Evolutionary conservation across 2,797 vertebrate genomes (phyloP).

Genomic region (Hippopotamyrus pictus): DNA sequence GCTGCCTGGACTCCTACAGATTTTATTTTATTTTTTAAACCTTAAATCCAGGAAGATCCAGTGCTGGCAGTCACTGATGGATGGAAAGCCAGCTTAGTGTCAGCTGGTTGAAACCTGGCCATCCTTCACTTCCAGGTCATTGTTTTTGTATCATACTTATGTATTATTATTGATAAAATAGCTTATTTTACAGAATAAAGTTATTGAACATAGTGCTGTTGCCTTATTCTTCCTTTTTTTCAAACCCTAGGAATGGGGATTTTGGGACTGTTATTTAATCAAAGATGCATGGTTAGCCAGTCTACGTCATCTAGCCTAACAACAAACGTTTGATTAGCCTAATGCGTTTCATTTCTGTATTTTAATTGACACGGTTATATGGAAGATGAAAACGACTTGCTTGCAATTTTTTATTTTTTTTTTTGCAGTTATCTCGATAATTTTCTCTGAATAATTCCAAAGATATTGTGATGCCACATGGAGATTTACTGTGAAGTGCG

Average conservation of each 20-base stretch:
- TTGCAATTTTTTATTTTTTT: too few relatives aligned
- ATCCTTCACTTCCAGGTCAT: background rate
- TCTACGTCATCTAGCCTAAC: too few relatives aligned
- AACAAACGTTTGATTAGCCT: background rate
- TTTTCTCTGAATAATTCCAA: background rate
- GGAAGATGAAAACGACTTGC: background rate
- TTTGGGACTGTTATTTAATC: too few relatives aligned
- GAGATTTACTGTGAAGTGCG: too few relatives aligned
- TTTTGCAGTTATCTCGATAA: too few relatives aligned
- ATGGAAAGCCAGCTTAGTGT: background rate
- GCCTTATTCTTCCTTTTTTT: background rate
- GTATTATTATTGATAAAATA: background rate
- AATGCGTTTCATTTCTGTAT: background rate
- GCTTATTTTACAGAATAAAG: background rate
- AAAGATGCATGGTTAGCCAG: too few relatives aligned
- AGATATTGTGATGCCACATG: too few relatives aligned
- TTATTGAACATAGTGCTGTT: background rate
- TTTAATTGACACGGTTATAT: background rate
- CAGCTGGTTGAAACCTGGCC: background rate
- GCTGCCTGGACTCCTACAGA: background rate
- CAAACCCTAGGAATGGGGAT: background rate
- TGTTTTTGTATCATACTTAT: background rate
- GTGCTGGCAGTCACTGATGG: background rate
- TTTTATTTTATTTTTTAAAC: background rate
- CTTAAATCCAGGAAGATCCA: background rate